These are phyloP conservation scores for Petrophora chlorosata DNA, from an alignment of 2,888 invertebrate genomes.

Conservation along the genomic window DNA sequence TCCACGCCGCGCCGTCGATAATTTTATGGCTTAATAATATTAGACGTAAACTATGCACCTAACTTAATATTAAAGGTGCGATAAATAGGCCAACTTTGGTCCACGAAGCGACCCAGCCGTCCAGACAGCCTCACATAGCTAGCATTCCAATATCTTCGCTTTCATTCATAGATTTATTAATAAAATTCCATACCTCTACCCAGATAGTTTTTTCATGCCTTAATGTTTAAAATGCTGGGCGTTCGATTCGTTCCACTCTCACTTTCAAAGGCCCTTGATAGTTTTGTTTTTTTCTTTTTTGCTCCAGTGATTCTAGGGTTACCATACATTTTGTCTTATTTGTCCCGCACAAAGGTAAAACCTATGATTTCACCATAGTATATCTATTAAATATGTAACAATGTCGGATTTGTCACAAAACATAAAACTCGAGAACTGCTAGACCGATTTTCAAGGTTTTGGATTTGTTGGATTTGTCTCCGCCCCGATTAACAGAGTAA, in stretches of 20 bases:
- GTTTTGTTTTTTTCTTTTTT: conserved; percentile 6
- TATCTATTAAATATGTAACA: no score
- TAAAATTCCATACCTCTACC: conserved; percentile 31
- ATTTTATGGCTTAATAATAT: conserved; percentile 15
- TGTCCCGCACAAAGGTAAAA: no score
- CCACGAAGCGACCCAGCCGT: conserved; percentile 18
- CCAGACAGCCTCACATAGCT: conserved; percentile 21
- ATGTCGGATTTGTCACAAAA: no score
- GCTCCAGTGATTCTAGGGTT: conserved; percentile 3
- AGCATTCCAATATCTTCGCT: conserved; percentile 29
- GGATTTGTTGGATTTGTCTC: no score
- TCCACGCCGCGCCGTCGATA: conserved; percentile 1
- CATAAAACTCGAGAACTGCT: no score
- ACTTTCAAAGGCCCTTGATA: conserved; percentile 27
- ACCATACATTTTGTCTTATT: not conserved
- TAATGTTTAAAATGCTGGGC: conserved; percentile 4
- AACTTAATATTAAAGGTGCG: conserved; percentile 17
- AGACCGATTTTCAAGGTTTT: no score
- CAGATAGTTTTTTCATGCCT: conserved; percentile 29
- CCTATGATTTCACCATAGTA: no score
- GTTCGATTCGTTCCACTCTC: conserved; percentile 13
- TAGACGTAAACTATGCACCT: conserved; percentile 19
- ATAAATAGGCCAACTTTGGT: conserved; percentile 22
- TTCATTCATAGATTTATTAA: conserved; percentile 32
- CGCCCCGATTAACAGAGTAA: no score